Percentiles rank a stretch among this genome's conserved stretches.
Conservation (phyloP, 2,888 invertebrate species). For the Miltochrista miniata region DNA sequence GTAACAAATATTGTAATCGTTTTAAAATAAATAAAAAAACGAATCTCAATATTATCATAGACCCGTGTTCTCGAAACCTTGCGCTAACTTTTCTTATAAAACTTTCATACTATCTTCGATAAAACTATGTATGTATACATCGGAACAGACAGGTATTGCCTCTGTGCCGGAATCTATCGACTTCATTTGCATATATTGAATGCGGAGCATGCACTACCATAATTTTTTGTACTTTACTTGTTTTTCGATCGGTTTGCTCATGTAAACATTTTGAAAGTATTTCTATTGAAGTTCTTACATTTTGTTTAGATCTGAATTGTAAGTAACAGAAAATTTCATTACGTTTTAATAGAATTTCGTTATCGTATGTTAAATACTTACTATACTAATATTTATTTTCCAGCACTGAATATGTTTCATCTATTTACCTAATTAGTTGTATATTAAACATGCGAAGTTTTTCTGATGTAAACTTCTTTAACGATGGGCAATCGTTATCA, state of each 20-base stretch:
- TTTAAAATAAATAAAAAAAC: too few species aligned
- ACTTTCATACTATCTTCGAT: conserved; percentile 5
- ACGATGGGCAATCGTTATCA: too few species aligned
- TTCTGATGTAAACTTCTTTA: too few species aligned
- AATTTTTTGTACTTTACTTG: conserved; percentile 8
- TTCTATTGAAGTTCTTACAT: not conserved
- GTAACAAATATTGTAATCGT: too few species aligned
- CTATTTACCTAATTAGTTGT: too few species aligned
- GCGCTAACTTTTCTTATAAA: conserved; percentile 8
- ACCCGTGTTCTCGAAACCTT: not conserved
- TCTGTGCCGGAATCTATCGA: conserved; percentile 26
- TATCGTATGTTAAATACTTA: too few species aligned
- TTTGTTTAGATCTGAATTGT: not conserved
- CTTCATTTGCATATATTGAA: conserved; percentile 30
- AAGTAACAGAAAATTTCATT: not conserved
- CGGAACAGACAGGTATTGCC: conserved; percentile 7
- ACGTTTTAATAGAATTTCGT: too few species aligned
- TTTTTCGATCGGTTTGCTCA: not conserved
- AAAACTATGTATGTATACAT: conserved; percentile 3
- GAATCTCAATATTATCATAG: conserved; percentile 1
- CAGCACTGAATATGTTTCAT: too few species aligned
- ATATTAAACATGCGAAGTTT: too few species aligned
- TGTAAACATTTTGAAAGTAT: not conserved
- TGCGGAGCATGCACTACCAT: conserved; percentile 13
- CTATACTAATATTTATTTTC: too few species aligned